Base-by-base conservation (phyloP, 2,888 invertebrate genomes). In the Amphipyra tragopoginis region DNA sequence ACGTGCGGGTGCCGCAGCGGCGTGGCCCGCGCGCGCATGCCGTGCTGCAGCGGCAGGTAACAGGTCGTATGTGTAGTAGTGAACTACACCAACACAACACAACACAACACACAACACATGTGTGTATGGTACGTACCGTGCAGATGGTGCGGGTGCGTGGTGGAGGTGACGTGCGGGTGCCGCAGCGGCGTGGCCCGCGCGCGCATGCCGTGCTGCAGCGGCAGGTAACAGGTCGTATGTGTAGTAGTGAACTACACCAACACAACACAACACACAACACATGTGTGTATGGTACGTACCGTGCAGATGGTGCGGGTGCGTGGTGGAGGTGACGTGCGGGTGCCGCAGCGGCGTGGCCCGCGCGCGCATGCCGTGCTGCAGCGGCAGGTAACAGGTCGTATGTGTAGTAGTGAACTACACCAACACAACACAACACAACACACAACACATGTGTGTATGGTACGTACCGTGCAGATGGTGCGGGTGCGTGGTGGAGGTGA, bases 401-500 rank as follows among this genome's bases (percentile, higher is more conserved):
- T n/a, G n/a, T n/a, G n/a, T n/a, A n/a, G n/a, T n/a, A n/a, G n/a
- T n/a, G n/a, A n/a, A n/a, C n/a, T n/a, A n/a, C n/a, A n/a, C n/a
- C n/a, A n/a, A n/a, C n/a, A n/a, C n/a, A n/a, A n/a, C n/a, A n/a
- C n/a, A n/a, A n/a, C n/a, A n/a, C n/a, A n/a, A n/a, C n/a, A n/a
- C n/a, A n/a, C n/a, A n/a, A n/a, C n/a, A n/a, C n/a, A n/a, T n/a
- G n/a, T n/a, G n/a, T 5, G 29, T 7, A 29, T 33, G 36, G 11
- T 6, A 56, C 81, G 63, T 40, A 90, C 91, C 90, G 80, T 91
- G 96, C 92, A 96, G 92, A 80, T 96, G 96, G 86, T 96, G 96
- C 74, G 96, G 96, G 86, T 96, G 96, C 82, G 96, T 96, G 77
- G 96, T 96, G 86, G 96, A 96, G 79, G 96, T 96, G 84, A 96